phyloP scores from a whole-genome alignment of 1,140 invertebrate species.

The Papilio machaon region DNA sequence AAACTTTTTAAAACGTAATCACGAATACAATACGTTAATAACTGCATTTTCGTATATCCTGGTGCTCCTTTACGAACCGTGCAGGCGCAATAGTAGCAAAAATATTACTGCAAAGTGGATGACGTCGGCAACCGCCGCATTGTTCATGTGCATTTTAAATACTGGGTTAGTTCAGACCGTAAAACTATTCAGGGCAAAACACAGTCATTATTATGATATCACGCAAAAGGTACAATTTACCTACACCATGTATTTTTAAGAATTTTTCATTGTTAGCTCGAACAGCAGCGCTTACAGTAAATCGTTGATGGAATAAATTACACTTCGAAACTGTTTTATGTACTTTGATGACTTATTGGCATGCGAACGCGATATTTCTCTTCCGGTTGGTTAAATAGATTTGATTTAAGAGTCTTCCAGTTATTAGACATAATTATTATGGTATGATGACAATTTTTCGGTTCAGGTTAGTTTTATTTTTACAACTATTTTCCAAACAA shows the following conservation, averaged over 20 bases:
- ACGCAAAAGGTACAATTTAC: constrained; percentile 52
- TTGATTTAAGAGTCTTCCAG: neutral
- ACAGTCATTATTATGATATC: constrained; percentile 57
- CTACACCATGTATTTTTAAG: constrained; percentile 46
- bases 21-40: constrained; percentile 54
- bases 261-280: constrained; percentile 31
- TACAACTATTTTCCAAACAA: no score
- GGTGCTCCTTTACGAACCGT: constrained; percentile 68
- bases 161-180: constrained; percentile 69
- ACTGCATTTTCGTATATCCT: constrained; percentile 73
- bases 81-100: constrained; percentile 77
- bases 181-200: constrained; percentile 70
- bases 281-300: constrained; percentile 22
- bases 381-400: neutral
- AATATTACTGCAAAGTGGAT: constrained; percentile 80
- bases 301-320: constrained; percentile 21
- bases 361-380: neutral
- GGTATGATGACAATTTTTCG: neutral
- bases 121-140: constrained; percentile 78
- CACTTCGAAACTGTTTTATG: constrained; percentile 12
- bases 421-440: neutral
- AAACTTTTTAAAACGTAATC: constrained; percentile 52
- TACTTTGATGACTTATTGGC: constrained; percentile 20
- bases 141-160: constrained; percentile 78
- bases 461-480: no score